Base-by-base conservation (phyloP, 2,888 invertebrate genomes). In the Parasteatoda lunata region DNA sequence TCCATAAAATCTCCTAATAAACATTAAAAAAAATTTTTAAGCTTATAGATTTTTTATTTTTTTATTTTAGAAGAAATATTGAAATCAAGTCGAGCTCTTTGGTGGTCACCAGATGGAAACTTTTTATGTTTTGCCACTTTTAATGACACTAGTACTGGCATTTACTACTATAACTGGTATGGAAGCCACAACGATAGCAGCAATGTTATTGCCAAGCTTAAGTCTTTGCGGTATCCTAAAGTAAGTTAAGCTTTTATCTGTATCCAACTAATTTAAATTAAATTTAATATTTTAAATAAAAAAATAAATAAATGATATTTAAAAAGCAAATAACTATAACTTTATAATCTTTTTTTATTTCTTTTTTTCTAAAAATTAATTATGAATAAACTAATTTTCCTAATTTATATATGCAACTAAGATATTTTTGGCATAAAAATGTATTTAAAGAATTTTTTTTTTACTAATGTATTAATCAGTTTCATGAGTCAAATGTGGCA, bases 61-160 rank as follows among this genome's bases (percentile, higher is more conserved):
- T 77, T 15, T 75, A 64, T 80, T 80, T 3, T 69, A 95, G 97
- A 93, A 90, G 92, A 93, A 89, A 91, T 93, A 30, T 88, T 93
- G 13, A 89, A 89, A 5, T 84, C 89, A 51, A 91, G 91, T 83
- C 89, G 91, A 66, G 93, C 93, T 5, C 87, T 93, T 47, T 93
- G 93, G 93, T 93, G 92, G 92, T 92, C 93, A 0, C 91, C 91
- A 4, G 90, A 91, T 73, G 92, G 92, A 3, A 89, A 89, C 9
- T 90, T 90, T 71, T 88, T 93, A 11, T 91, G 92, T 69, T 93
- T 91, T 88, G 91, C 91, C 4, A 89, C 90, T 6, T 92, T 92
- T 86, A 91, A 93, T 83, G 92, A 92, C 89, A 90, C 91, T 3
- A 84, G 89, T 9, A 92, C 92, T 0, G 90, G 90, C 71, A 78